These are phyloP conservation scores for Microctonus aethiopoides DNA, from an alignment of 2,888 invertebrate genomes.

Conservation along the genomic window DNA sequence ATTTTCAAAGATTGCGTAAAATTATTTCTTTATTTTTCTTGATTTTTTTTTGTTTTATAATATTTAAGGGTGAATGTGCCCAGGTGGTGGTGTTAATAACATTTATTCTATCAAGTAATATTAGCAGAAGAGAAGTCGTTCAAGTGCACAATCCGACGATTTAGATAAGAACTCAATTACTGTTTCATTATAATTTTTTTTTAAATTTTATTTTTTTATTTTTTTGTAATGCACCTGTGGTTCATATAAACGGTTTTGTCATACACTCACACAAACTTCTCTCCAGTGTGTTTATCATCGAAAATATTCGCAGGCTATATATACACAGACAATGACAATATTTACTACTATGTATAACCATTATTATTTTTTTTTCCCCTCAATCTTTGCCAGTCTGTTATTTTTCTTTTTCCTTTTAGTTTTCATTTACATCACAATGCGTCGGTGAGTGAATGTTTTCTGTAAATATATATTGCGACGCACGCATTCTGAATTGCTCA, in stretches of 20 bases:
- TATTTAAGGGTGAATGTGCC: background rate
- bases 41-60: background rate
- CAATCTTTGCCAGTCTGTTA: background rate
- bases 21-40: too few relatives aligned
- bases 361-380: background rate
- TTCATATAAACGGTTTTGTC: background rate
- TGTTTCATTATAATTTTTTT: background rate
- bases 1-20: background rate
- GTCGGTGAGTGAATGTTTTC: slow-evolving; percentile 25
- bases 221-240: background rate
- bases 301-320: background rate
- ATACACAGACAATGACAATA: too few relatives aligned
- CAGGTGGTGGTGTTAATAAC: background rate
- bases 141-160: background rate
- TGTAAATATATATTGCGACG: background rate
- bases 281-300: background rate
- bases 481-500: background rate
- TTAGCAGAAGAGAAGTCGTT: background rate
- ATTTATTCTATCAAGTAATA: background rate
- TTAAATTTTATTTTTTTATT: background rate
- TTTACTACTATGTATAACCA: background rate
- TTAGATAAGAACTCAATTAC: background rate
- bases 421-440: background rate
- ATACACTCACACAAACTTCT: background rate
- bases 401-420: background rate